These are phyloP conservation scores for Eristalis intricaria DNA, from an alignment of 2,888 invertebrate genomes.

Conservation along the genomic window DNA sequence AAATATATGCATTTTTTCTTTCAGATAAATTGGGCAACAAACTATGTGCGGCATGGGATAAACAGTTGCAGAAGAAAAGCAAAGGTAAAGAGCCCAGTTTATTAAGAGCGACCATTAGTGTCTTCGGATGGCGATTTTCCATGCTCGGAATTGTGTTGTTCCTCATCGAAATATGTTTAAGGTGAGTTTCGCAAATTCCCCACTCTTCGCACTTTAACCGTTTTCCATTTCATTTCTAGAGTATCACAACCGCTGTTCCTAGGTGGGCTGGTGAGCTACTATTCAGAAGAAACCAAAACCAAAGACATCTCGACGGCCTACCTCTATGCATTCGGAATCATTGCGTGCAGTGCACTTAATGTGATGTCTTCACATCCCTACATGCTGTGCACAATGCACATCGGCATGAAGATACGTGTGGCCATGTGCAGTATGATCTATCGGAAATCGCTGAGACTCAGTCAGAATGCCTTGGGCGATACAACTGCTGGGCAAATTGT, in stretches of 20 bases:
- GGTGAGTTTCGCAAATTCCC: conserved; percentile 73
- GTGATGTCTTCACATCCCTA: conserved; percentile 93
- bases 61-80: conserved; percentile 82
- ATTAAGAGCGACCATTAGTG: conserved; percentile 81
- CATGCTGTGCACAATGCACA: conserved; percentile 88
- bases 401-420: conserved; percentile 87
- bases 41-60: conserved; percentile 84
- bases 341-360: conserved; percentile 88
- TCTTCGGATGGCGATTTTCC: conserved; percentile 85
- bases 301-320: conserved; percentile 84
- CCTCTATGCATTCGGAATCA: conserved; percentile 88
- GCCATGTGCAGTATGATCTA: conserved; percentile 87
- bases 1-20: conserved; percentile 51
- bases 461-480: conserved; percentile 88
- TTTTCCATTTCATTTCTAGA: conserved; percentile 78
- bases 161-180: conserved; percentile 85
- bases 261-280: conserved; percentile 85
- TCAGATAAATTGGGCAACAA: conserved; percentile 83
- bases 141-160: conserved; percentile 84
- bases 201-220: no score
- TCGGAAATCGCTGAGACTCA: conserved; percentile 85
- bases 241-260: conserved; percentile 86
- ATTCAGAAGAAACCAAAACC: conserved; percentile 76
- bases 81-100: conserved; percentile 81
- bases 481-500: conserved; percentile 90